Conservation (phyloP, 1,140 invertebrate genomes). For the Eupeodes corollae region DNA sequence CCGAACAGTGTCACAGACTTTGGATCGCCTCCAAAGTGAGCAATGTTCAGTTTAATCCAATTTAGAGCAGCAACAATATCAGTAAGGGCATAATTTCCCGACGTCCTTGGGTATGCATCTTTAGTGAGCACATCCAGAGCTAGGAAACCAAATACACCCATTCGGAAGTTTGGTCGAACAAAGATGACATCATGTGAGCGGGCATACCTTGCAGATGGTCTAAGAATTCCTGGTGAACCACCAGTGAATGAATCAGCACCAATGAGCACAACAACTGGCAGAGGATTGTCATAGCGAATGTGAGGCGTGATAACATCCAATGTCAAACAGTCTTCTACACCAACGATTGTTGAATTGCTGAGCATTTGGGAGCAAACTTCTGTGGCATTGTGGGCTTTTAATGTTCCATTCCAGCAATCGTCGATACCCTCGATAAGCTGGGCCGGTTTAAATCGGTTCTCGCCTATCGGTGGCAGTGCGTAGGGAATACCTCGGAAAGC, state of each 20-base stretch:
- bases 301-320: conserved; percentile 66
- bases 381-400: conserved; percentile 53
- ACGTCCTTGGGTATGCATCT: conserved; percentile 55
- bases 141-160: conserved; percentile 69
- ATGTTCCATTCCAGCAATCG: conserved; percentile 70
- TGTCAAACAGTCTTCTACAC: conserved; percentile 68
- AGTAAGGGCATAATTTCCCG: conserved; percentile 77
- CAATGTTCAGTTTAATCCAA: conserved; percentile 72
- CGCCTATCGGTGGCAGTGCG: conserved; percentile 60
- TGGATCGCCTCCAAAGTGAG: conserved; percentile 70
- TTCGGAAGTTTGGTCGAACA: conserved; percentile 67
- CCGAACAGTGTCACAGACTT: conserved; percentile 66
- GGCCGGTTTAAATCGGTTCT: conserved; percentile 60
- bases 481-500: conserved; percentile 79
- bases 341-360: conserved; percentile 49
- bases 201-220: conserved; percentile 53
- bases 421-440: conserved; percentile 51
- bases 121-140: conserved; percentile 56
- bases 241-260: conserved; percentile 65
- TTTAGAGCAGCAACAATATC: conserved; percentile 65
- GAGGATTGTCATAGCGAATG: conserved; percentile 55
- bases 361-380: conserved; percentile 55
- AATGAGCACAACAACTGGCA: conserved; percentile 72
- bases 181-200: conserved; percentile 68
- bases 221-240: conserved; percentile 51